Percentiles rank a stretch among this genome's conserved stretches.
phyloP scores from a whole-genome alignment of 2,888 invertebrate species.

The Melanostoma mellinum region DNA sequence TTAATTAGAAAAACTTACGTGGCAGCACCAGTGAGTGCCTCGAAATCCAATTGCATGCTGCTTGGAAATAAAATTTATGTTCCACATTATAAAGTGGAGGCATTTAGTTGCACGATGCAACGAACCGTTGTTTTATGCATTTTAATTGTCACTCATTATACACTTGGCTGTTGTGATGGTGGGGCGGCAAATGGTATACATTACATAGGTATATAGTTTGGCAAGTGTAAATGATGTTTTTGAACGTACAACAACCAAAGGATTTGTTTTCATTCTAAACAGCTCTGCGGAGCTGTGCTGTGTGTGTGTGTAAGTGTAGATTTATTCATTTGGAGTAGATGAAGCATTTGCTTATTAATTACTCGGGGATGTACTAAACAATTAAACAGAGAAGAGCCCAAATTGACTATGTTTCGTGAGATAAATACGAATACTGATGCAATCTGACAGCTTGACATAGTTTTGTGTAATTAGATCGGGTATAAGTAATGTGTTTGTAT shows the following conservation, averaged over 20 bases:
- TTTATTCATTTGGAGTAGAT: neutral
- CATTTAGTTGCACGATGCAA: constrained; percentile 24
- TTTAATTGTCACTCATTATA: constrained; percentile 36
- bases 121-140: constrained; percentile 22
- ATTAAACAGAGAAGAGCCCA: no score
- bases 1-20: constrained; percentile 12
- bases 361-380: no score
- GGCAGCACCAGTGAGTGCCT: neutral
- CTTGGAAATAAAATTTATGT: constrained; percentile 12
- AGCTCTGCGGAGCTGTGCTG: neutral
- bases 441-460: no score
- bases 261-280: constrained; percentile 1
- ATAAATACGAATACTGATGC: no score
- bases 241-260: neutral
- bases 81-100: constrained; percentile 22
- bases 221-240: neutral
- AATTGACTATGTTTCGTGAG: no score
- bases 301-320: neutral
- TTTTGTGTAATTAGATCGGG: no score
- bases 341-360: neutral
- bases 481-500: no score
- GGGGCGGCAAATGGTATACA: neutral
- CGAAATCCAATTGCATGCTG: constrained; percentile 11
- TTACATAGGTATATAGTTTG: neutral
- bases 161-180: neutral